A percentile compares a stretch with the other conserved stretches of the same genome.
These are phyloP conservation scores for Tetragnatha montana DNA, from an alignment of 2,888 invertebrate species.

Conservation along the genomic window DNA sequence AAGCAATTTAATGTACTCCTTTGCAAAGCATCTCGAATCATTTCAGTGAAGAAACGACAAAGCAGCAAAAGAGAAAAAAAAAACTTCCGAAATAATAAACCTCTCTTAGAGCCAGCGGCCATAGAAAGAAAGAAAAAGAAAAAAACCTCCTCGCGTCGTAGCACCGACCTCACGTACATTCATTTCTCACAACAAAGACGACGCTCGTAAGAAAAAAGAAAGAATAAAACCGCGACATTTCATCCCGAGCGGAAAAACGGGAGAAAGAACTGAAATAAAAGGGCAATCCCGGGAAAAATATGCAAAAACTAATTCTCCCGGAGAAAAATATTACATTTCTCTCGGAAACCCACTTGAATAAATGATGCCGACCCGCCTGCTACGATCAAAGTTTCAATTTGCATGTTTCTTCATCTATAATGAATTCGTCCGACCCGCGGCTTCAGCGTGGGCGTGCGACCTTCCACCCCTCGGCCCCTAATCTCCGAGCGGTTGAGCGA, in stretches of 20 bases:
- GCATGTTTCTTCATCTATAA: slow-evolving; percentile 63
- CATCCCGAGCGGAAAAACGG: background rate
- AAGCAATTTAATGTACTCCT: background rate
- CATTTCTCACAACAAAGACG: background rate
- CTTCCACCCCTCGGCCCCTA: slow-evolving; percentile 36
- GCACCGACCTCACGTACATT: background rate
- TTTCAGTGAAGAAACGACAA: background rate
- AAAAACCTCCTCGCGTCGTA: background rate
- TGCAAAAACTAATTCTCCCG: slow-evolving; percentile 40
- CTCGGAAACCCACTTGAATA: slow-evolving; percentile 48
- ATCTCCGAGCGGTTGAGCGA: slow-evolving; percentile 49
- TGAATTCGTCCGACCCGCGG: slow-evolving; percentile 46
- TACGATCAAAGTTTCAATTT: slow-evolving; percentile 53
- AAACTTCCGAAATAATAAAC: background rate
- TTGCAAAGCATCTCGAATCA: background rate
- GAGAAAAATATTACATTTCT: slow-evolving; percentile 41
- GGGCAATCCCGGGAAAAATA: background rate
- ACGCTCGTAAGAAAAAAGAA: background rate
- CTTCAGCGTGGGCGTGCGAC: background rate
- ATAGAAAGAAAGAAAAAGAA: background rate
- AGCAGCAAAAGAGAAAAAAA: background rate
- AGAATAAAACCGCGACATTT: background rate
- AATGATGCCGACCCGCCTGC: slow-evolving; percentile 40
- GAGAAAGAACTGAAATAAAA: background rate
- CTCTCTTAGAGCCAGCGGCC: background rate